Conservation (phyloP, 2,797 vertebrate species). For the Eidolon dupreanum region DNA sequence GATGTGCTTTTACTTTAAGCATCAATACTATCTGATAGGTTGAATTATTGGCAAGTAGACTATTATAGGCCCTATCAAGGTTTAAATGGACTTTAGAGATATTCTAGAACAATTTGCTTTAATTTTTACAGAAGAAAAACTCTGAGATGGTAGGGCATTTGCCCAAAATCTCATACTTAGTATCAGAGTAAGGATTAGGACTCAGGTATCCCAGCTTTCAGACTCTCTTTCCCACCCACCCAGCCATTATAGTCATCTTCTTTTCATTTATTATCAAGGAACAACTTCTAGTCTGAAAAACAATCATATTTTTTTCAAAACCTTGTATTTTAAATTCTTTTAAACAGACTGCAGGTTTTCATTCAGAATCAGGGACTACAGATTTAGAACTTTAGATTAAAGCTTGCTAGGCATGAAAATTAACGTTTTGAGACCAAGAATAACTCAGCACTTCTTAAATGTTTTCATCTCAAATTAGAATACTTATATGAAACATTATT, state of each 20-base stretch:
- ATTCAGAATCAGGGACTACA: background rate
- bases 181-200: background rate
- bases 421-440: background rate
- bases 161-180: background rate
- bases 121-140: background rate
- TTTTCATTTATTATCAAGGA: background rate
- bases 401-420: background rate
- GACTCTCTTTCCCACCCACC: no score
- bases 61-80: background rate
- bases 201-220: background rate
- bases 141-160: background rate
- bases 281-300: background rate
- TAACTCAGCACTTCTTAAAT: background rate
- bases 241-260: background rate
- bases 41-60: constrained; percentile 24
- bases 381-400: background rate
- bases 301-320: background rate
- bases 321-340: background rate
- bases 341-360: background rate
- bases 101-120: background rate
- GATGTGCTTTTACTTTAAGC: background rate
- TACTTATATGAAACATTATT: constrained; percentile 13
- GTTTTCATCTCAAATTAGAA: constrained; percentile 48
- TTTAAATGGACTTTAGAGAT: constrained; percentile 17
- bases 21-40: background rate